Base-by-base conservation (phyloP, 2,888 invertebrate species). In the Toxonevra muliebris region DNA sequence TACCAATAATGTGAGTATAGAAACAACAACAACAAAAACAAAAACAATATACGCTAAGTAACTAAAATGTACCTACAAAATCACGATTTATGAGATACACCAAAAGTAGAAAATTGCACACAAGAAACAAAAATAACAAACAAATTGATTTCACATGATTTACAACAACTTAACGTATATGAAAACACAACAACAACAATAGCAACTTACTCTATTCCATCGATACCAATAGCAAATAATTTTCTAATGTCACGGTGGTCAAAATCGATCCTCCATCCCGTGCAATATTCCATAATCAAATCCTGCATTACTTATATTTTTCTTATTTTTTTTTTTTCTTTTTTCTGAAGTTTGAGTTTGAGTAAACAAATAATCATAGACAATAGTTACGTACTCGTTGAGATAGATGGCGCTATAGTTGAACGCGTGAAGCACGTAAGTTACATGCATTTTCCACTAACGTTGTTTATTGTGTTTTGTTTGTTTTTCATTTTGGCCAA, bases 201-300 rank as follows among this genome's bases (percentile, higher is more conserved):
- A 30, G 30, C 30, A 30, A 30, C 30, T 30, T 4, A 30, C 30
- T 30, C 30, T 30, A 30, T 30, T 30, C 30, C 30, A 30, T 30
- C 30, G 30, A 30, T 30, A 30, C 30, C 30, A 30, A 30, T 30
- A 30, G 68, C 60, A 75, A 77, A 76, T 76, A 75, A 76, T 75
- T 75, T n/a, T 78, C 76, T 76, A 76, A 77, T 81, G 79, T 81
- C 75, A 74, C 76, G 80, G 74, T 76, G 70, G 75, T 80, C 79
- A 81, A 79, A 30, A 30, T 30, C 30, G 30, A 30, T 30, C 30
- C 30, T 4, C n/a, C n/a, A 4, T 30, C 30, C 30, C 30, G 30
- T 30, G 30, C 30, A 30, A 4, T 30, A 7, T 30, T 30, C 30
- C 30, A 30, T 30, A 30, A 30, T 30, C 30, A 30, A 30, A 30